Percentiles rank a stretch among this genome's conserved stretches.
Evolutionary conservation across 2,888 invertebrate species (phyloP).

Genomic region (Cybosia mesomella): DNA sequence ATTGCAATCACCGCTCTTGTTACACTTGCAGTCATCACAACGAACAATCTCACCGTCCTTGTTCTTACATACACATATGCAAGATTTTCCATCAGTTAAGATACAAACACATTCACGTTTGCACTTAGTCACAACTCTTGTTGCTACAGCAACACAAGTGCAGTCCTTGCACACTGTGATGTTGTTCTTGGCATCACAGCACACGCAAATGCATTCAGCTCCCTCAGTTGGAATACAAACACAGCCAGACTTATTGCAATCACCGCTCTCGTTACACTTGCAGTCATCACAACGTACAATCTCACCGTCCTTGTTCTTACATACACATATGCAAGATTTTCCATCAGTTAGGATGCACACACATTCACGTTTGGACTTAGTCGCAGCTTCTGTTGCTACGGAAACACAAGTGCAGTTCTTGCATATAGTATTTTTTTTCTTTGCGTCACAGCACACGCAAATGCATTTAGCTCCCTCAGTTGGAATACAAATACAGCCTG

Average conservation of each 20-base stretch:
- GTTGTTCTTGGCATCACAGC: slow-evolving; percentile 9
- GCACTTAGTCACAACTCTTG: slow-evolving; percentile 17
- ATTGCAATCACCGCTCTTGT: not conserved
- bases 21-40: slow-evolving; percentile 27
- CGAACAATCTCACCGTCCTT: slow-evolving; percentile 34
- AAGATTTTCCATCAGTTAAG: slow-evolving; percentile 31
- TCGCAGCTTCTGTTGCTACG: too few relatives aligned
- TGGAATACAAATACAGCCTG: too few relatives aligned
- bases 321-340: slow-evolving; percentile 49
- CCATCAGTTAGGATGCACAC: slow-evolving; percentile 52
- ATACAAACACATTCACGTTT: slow-evolving; percentile 47
- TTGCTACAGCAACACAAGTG: too few relatives aligned
- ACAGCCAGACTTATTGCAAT: slow-evolving; percentile 11
- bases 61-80: slow-evolving; percentile 50
- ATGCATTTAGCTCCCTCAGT: too few relatives aligned
- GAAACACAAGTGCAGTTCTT: too few relatives aligned
- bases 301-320: slow-evolving; percentile 41
- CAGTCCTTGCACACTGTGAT: slow-evolving; percentile 1
- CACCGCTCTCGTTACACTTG: slow-evolving; percentile 21
- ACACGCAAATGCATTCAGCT: slow-evolving; percentile 40
- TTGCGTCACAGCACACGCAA: too few relatives aligned
- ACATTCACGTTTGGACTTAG: too few relatives aligned
- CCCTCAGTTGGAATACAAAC: not conserved
- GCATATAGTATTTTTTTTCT: too few relatives aligned
- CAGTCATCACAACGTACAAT: slow-evolving; percentile 51